Percentiles rank a stretch among this genome's conserved stretches.
Evolutionary conservation across 2,888 invertebrate genomes (phyloP).

Genomic region (Lochmaea crataegi): DNA sequence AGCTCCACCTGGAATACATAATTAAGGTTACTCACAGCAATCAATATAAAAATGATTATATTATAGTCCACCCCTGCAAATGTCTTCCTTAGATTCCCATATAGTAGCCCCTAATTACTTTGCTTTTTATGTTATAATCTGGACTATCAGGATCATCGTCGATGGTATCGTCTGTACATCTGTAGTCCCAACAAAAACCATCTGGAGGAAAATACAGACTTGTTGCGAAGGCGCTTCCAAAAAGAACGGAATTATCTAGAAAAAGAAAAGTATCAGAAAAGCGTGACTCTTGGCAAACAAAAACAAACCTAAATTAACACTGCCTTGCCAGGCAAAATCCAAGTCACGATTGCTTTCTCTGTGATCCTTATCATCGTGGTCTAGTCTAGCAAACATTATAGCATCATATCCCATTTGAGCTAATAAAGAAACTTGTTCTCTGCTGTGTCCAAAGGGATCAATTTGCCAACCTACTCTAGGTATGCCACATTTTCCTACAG

Average conservation of each 20-base stretch:
- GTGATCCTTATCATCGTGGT: constrained; percentile 73
- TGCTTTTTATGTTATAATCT: constrained; percentile 74
- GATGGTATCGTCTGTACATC: constrained; percentile 74
- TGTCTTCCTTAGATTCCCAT: no score
- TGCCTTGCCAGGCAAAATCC: constrained; percentile 80
- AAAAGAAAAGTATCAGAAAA: constrained; percentile 11
- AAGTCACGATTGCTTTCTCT: constrained; percentile 71
- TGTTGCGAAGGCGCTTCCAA: constrained; percentile 45
- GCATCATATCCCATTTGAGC: constrained; percentile 79
- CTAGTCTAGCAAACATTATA: constrained; percentile 77
- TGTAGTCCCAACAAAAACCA: constrained; percentile 70
- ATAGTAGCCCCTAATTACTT: no score
- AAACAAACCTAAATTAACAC: constrained; percentile 67
- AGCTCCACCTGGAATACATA: constrained; percentile 42
- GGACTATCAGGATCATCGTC: constrained; percentile 72
- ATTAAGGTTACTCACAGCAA: no score
- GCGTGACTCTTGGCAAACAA: no score
- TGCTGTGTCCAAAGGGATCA: constrained; percentile 86
- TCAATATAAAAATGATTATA: no score
- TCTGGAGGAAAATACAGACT: constrained; percentile 67
- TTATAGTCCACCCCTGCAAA: no score
- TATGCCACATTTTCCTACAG: constrained; percentile 78
- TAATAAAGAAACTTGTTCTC: constrained; percentile 76
- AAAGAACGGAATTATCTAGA: constrained; percentile 56
- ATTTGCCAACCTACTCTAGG: constrained; percentile 88